Conservation (phyloP, 2,797 vertebrate species). For the Channa striata region DNA sequence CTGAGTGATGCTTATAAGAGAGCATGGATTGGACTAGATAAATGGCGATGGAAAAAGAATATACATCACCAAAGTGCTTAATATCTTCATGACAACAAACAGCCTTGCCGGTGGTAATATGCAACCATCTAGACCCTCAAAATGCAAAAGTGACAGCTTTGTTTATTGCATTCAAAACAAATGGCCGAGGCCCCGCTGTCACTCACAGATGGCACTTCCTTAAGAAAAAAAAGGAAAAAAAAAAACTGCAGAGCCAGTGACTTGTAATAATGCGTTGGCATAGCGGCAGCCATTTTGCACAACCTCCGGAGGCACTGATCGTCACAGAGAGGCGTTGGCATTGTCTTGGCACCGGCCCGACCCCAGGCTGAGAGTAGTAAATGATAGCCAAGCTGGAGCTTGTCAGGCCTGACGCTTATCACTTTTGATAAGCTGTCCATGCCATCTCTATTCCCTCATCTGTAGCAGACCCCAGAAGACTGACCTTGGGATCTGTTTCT, state of each 20-base stretch:
- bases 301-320: conserved; percentile 79
- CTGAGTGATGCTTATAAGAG: conserved; percentile 64
- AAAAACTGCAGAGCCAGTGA: conserved; percentile 65
- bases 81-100: conserved; percentile 71
- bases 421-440: conserved; percentile 90
- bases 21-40: conserved; percentile 57
- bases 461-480: conserved; percentile 51
- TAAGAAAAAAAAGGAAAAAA: conserved; percentile 48
- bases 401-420: conserved; percentile 87
- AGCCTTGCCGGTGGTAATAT: conserved; percentile 62
- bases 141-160: conserved; percentile 76
- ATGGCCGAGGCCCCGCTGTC: conserved; percentile 78
- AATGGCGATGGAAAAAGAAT: conserved; percentile 63
- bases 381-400: conserved; percentile 80
- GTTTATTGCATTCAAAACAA: conserved; percentile 78
- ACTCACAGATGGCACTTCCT: conserved; percentile 84
- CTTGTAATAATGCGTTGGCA: conserved; percentile 77
- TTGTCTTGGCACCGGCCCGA: conserved; percentile 83
- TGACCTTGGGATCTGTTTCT: conserved; percentile 75
- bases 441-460: conserved; percentile 61
- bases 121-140: conserved; percentile 47
- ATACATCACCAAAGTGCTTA: conserved; percentile 66
- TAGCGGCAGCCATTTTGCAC: conserved; percentile 79
- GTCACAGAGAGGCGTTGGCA: conserved; percentile 79
- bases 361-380: conserved; percentile 82